These are phyloP conservation scores for Drosophila subsilvestris DNA, from an alignment of 2,888 invertebrate genomes.

Conservation along the genomic window DNA sequence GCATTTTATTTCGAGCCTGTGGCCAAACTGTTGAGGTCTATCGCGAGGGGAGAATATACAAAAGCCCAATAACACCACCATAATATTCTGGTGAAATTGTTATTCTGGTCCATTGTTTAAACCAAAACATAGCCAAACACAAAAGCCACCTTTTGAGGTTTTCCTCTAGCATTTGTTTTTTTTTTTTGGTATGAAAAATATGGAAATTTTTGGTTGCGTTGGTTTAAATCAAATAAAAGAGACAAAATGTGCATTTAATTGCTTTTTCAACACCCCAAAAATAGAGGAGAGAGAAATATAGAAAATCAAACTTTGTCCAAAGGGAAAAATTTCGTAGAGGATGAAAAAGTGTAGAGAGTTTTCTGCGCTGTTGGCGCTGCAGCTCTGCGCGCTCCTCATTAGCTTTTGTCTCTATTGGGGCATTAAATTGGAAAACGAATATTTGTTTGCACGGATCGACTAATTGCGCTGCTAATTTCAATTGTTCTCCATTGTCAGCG, in stretches of 20 bases:
- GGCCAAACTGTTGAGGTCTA: slow-evolving; percentile 60
- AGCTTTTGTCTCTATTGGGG: slow-evolving; percentile 52
- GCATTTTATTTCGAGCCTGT: slow-evolving; percentile 20
- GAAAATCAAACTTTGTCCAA: slow-evolving; percentile 29
- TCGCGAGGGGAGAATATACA: slow-evolving; percentile 30
- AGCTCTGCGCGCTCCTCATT: slow-evolving; percentile 48
- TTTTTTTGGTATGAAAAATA: slow-evolving; percentile 44
- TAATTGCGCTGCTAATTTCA: slow-evolving; percentile 77
- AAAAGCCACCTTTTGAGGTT: slow-evolving; percentile 77
- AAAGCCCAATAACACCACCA: slow-evolving; percentile 52
- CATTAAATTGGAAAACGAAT: slow-evolving; percentile 43
- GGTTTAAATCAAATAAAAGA: slow-evolving; percentile 46
- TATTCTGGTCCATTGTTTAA: slow-evolving; percentile 47
- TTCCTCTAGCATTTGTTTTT: slow-evolving; percentile 29
- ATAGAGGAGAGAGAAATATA: slow-evolving; percentile 21
- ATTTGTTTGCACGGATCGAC: slow-evolving; percentile 57
- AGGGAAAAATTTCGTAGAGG: not conserved
- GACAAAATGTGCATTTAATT: slow-evolving; percentile 72
- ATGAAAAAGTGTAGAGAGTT: slow-evolving; percentile 13
- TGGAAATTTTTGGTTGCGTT: slow-evolving; percentile 50
- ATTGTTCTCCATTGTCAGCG: slow-evolving; percentile 68
- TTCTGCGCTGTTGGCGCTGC: not conserved
- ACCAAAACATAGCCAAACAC: slow-evolving; percentile 69
- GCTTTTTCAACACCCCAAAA: slow-evolving; percentile 49
- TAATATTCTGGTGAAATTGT: slow-evolving; percentile 53